Evolutionary conservation across 2,888 invertebrate genomes (phyloP), one percentile per base, ranked within the genome.

Genomic region (Nymphalis c-album): DNA sequence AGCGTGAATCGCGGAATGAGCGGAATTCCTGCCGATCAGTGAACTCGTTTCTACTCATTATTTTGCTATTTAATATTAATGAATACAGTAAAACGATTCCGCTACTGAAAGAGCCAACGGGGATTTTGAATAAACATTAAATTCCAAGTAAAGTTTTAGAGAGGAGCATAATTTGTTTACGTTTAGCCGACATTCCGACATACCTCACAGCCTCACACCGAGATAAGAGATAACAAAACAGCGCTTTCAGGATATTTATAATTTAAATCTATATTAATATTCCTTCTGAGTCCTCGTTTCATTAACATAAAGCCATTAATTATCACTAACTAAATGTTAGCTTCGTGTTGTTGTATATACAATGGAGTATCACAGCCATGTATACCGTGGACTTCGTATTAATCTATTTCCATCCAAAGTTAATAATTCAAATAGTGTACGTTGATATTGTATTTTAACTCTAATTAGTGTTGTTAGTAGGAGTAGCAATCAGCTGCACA

Each of bases 111-210:
- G 22, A 40, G 46, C 55, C 46, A 17, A 18, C 45, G 46, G 63
- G 26, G 53, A 45, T 45, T n/a, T 63, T 26, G 20, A 16, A 57
- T 53, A 58, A 59, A 18, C 59, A 31, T 64, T 45, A 59, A 50
- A 59, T 59, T 50, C 64, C 64, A 26, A 40, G 45, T 50, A 59
- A 59, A 59, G 59, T 64, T 64, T 50, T 22, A 26, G 59, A 59
- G 50, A n/a, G 55, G 8, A 45, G 45, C 50, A 50, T 50, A 59
- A 59, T 64, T 51, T 64, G 64, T 50, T 45, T 59, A 50, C 58
- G 40, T 51, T 59, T 59, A 35, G 47, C 63, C 64, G 50, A 40
- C 50, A 51, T 59, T 13, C 58, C 59, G 50, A 53, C 53, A 53
- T n/a, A 47, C 46, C 60, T 45, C 46, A 7, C 40, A 58, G 60